These are phyloP conservation scores for Mythimna albipuncta DNA, from an alignment of 2,888 invertebrate genomes.

Conservation along the genomic window DNA sequence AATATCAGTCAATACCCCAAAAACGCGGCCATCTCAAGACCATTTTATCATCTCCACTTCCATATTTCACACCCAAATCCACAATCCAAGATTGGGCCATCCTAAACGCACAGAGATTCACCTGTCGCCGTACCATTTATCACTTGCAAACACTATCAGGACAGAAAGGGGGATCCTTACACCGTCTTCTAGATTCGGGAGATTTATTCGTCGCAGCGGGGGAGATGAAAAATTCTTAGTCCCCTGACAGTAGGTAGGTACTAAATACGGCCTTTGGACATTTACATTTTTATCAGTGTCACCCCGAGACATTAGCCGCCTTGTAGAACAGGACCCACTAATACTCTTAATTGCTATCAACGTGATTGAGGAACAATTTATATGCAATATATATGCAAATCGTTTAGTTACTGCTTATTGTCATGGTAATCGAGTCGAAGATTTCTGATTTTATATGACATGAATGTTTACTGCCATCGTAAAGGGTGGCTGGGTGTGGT, in stretches of 20 bases:
- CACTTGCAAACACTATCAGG: conserved; percentile 68
- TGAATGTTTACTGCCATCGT: conserved; percentile 55
- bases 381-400: conserved; percentile 87
- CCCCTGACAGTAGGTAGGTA: conserved; percentile 69
- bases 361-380: conserved; percentile 77
- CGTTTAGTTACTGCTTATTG: conserved; percentile 70
- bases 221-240: conserved; percentile 75
- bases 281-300: conserved; percentile 79
- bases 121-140: conserved; percentile 69
- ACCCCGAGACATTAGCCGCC: conserved; percentile 76
- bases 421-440: conserved; percentile 66
- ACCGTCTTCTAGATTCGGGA: conserved; percentile 73
- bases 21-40: conserved; percentile 23
- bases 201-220: conserved; percentile 80
- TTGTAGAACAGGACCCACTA: conserved; percentile 78
- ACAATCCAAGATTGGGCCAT: conserved; percentile 61
- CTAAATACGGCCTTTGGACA: conserved; percentile 72
- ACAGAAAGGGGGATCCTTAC: conserved; percentile 54
- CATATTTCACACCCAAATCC: conserved; percentile 66
- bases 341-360: conserved; percentile 80
- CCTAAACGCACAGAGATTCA: conserved; percentile 66
- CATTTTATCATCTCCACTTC: conserved; percentile 59
- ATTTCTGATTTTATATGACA: conserved; percentile 58
- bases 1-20: conserved; percentile 48
- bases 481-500: conserved; percentile 56